phyloP scores from a whole-genome alignment of 2,888 invertebrate species.

The Conchocele bisecta region DNA sequence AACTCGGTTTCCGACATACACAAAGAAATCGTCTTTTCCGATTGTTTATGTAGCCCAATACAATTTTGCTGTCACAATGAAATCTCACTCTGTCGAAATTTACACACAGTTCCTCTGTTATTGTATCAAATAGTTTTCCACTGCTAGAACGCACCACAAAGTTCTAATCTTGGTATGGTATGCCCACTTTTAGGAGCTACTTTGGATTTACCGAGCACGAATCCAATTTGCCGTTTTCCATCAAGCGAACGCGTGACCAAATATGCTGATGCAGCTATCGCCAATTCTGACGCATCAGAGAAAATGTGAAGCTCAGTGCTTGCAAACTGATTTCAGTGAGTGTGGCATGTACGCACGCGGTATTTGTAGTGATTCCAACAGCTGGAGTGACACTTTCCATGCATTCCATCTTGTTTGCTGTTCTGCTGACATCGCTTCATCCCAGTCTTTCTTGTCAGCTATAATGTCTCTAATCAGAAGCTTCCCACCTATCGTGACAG shows the following conservation, averaged over 20 bases:
- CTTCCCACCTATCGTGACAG: constrained; percentile 29
- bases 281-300: constrained; percentile 62
- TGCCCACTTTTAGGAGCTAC: constrained; percentile 49
- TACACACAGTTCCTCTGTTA: constrained; percentile 26
- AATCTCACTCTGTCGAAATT: constrained; percentile 16
- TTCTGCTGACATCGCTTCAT: constrained; percentile 51
- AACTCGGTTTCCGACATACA: constrained; percentile 55
- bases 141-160: constrained; percentile 61
- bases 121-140: constrained; percentile 28
- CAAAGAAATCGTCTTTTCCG: constrained; percentile 51
- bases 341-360: constrained; percentile 15
- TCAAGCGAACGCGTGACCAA: no score
- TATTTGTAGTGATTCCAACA: constrained; percentile 17
- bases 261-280: constrained; percentile 60
- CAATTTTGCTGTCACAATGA: constrained; percentile 54
- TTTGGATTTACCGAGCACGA: constrained; percentile 61
- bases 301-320: constrained; percentile 33
- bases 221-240: constrained; percentile 29
- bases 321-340: neutral
- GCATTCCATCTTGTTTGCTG: constrained; percentile 27
- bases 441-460: constrained; percentile 50
- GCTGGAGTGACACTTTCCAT: constrained; percentile 29
- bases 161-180: constrained; percentile 60
- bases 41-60: constrained; percentile 56
- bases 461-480: constrained; percentile 52